Percentiles rank a stretch among this genome's conserved stretches.
These are phyloP conservation scores for Sesamia inferens DNA, from an alignment of 2,888 invertebrate genomes.

Conservation along the genomic window DNA sequence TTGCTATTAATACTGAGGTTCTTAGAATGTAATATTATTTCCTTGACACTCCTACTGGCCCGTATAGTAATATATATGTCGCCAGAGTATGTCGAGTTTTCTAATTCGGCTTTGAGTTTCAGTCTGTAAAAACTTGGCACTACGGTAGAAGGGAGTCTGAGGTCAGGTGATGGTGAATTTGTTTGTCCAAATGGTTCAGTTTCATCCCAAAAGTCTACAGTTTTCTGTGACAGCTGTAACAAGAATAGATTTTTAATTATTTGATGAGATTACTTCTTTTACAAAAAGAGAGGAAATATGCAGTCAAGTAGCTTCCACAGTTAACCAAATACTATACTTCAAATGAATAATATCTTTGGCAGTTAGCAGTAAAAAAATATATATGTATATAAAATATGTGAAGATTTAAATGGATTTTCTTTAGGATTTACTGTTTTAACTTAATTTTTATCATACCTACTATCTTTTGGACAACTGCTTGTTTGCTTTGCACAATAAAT, in stretches of 20 bases:
- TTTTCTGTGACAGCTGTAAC: conserved; percentile 69
- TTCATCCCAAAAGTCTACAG: conserved; percentile 83
- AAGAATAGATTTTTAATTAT: not conserved
- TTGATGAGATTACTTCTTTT: not conserved
- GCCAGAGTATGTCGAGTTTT: conserved; percentile 82
- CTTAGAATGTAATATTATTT: conserved; percentile 89
- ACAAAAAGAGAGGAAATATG: not conserved
- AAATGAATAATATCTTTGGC: too few relatives aligned
- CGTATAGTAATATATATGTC: conserved; percentile 86
- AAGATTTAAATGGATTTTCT: not conserved
- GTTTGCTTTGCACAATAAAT: too few relatives aligned
- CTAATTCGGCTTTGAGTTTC: conserved; percentile 88
- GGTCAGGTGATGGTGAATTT: conserved; percentile 74
- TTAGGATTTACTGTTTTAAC: not conserved
- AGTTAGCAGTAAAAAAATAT: not conserved
- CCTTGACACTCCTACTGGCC: conserved; percentile 77
- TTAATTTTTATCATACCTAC: not conserved
- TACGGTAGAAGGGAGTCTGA: conserved; percentile 85
- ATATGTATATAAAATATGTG: not conserved
- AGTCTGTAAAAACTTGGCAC: conserved; percentile 90
- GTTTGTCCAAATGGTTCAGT: conserved; percentile 80
- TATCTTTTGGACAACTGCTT: too few relatives aligned
- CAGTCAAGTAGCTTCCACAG: too few relatives aligned
- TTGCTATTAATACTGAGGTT: conserved; percentile 80
- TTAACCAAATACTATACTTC: too few relatives aligned